These are phyloP conservation scores for Epirrhoe tristata DNA, from an alignment of 2,888 invertebrate genomes.

Conservation along the genomic window DNA sequence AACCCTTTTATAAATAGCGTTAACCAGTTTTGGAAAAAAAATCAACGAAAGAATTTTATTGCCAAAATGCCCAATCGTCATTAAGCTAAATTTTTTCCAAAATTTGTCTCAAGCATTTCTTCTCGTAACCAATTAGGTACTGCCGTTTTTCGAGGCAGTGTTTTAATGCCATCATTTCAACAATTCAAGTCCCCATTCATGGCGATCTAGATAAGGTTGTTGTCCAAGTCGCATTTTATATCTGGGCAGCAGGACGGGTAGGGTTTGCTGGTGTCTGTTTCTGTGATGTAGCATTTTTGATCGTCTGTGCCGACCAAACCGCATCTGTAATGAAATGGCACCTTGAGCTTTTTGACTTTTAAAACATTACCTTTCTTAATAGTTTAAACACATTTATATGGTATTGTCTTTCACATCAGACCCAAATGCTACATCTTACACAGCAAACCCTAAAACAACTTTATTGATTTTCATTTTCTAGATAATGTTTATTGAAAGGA, in stretches of 20 bases:
- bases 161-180: constrained; percentile 43
- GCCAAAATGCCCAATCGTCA: not conserved
- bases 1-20: too few species aligned
- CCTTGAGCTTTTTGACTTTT: not conserved
- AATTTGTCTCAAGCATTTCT: not conserved
- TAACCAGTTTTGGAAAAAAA: not conserved
- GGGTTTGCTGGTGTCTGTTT: constrained; percentile 56
- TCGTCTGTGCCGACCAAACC: constrained; percentile 53
- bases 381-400: not conserved
- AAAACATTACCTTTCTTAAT: not conserved
- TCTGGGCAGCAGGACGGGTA: constrained; percentile 67
- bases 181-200: constrained; percentile 39
- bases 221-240: constrained; percentile 65
- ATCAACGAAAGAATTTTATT: not conserved
- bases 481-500: constrained; percentile 1
- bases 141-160: constrained; percentile 10
- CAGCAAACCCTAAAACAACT: not conserved
- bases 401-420: not conserved
- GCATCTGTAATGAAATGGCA: constrained; percentile 60
- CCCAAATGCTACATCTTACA: constrained; percentile 1
- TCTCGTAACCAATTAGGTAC: not conserved
- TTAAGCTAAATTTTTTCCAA: not conserved
- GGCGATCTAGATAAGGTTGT: constrained; percentile 48
- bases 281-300: constrained; percentile 58
- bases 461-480: not conserved